phyloP scores from a whole-genome alignment of 2,113 vertebrate genomes.

The Cebidichthys violaceus region DNA sequence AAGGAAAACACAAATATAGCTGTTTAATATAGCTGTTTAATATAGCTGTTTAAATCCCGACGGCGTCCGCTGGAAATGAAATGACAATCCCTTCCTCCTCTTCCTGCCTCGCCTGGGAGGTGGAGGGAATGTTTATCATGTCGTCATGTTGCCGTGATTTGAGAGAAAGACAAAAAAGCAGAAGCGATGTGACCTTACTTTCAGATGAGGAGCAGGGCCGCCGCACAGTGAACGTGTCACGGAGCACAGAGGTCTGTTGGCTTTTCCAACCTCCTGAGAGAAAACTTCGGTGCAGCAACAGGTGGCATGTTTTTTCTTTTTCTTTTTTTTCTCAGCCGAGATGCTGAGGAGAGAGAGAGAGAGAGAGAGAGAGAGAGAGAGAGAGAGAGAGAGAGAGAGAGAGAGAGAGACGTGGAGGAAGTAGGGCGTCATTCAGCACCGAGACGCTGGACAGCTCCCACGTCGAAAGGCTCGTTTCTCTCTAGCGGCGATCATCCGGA shows the following conservation, averaged over 20 bases:
- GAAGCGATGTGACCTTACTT: conserved; percentile 22
- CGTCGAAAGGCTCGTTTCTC: conserved; percentile 45
- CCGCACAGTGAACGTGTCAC: conserved; percentile 9
- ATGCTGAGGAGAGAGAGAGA: conserved; percentile 63
- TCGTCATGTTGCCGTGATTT: conserved; percentile 73
- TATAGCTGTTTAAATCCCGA: background rate
- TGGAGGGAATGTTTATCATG: conserved; percentile 67
- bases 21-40: background rate
- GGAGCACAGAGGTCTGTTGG: conserved; percentile 25
- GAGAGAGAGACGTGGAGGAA: conserved; percentile 69
- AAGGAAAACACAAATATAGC: background rate
- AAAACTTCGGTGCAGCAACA: conserved; percentile 87
- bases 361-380: too few relatives aligned
- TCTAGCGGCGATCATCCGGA: conserved; percentile 23
- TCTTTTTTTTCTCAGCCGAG: conserved; percentile 62
- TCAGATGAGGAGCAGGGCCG: background rate
- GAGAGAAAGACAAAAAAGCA: background rate
- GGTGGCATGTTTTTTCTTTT: conserved; percentile 78
- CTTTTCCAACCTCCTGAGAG: conserved; percentile 64
- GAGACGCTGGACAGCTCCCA: conserved; percentile 82
- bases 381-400: too few relatives aligned
- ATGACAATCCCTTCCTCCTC: conserved; percentile 52
- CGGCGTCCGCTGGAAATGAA: conserved; percentile 30
- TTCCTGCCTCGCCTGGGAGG: conserved; percentile 70
- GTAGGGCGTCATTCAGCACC: conserved; percentile 86